These are phyloP conservation scores for Thelaira solivaga DNA, from an alignment of 2,888 invertebrate genomes.

Conservation along the genomic window DNA sequence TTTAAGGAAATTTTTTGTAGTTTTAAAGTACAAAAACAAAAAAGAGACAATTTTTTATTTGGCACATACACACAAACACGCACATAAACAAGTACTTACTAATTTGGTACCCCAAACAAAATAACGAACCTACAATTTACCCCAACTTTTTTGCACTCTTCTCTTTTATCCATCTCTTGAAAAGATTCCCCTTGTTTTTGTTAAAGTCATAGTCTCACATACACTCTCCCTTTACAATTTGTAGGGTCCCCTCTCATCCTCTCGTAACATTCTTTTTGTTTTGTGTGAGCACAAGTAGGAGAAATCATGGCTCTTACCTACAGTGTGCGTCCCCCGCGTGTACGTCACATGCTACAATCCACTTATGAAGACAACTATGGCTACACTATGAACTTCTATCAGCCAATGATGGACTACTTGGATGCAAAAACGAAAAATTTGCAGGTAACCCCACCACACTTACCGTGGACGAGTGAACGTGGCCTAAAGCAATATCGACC, in stretches of 20 bases:
- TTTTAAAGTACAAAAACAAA: slow-evolving; percentile 42
- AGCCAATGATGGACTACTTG: slow-evolving; percentile 91
- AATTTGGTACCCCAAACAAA: slow-evolving; percentile 28
- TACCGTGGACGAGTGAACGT: slow-evolving; percentile 86
- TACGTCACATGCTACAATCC: slow-evolving; percentile 72
- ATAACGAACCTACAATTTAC: slow-evolving; percentile 25
- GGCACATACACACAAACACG: slow-evolving; percentile 21
- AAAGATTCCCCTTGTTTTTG: slow-evolving; percentile 44
- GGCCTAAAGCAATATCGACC: slow-evolving; percentile 83
- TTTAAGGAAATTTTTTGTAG: slow-evolving; percentile 31
- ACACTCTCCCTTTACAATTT: neutral
- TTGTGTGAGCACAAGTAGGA: slow-evolving; percentile 23
- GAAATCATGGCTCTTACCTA: slow-evolving; percentile 75
- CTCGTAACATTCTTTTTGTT: neutral
- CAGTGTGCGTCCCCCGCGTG: slow-evolving; percentile 71
- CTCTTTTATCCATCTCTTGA: too few species aligned
- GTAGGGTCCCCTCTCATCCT: neutral
- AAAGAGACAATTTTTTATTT: slow-evolving; percentile 39
- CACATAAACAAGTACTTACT: slow-evolving; percentile 3
- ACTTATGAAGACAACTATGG: slow-evolving; percentile 90
- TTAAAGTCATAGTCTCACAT: neutral
- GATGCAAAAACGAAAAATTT: slow-evolving; percentile 81
- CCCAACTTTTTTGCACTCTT: too few species aligned
- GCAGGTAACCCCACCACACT: slow-evolving; percentile 79
- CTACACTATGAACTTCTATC: slow-evolving; percentile 89